Evolutionary conservation across 2,888 invertebrate genomes (phyloP).

Genomic region (Coelogynopora nodosa): DNA sequence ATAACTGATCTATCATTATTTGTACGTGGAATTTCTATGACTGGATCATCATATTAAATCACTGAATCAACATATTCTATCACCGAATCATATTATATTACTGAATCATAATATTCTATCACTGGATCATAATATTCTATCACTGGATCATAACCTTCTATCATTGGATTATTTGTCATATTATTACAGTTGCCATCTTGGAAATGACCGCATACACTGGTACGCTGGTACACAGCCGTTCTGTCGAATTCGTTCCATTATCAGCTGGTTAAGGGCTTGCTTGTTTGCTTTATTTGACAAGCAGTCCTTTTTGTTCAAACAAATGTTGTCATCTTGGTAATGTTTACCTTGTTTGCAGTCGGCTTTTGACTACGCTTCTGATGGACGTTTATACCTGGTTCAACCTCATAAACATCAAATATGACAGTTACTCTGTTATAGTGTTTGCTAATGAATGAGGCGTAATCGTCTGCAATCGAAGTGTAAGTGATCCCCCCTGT

Average conservation of each 20-base stretch:
- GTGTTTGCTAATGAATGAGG: neutral
- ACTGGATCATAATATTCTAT: too few relatives aligned
- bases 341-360: constrained; percentile 8
- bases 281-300: constrained; percentile 32
- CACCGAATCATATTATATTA: too few relatives aligned
- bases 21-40: too few relatives aligned
- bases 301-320: constrained; percentile 34
- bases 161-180: too few relatives aligned
- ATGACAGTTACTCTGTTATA: constrained; percentile 15
- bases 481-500: neutral
- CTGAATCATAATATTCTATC: too few relatives aligned
- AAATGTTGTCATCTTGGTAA: constrained; percentile 37
- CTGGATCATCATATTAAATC: too few relatives aligned
- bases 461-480: constrained; percentile 17
- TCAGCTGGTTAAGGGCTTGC: constrained; percentile 28
- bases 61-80: too few relatives aligned
- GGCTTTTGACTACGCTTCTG: constrained; percentile 30
- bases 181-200: too few relatives aligned
- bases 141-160: too few relatives aligned
- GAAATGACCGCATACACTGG: too few relatives aligned
- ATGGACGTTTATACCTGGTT: constrained; percentile 34
- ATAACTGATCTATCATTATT: too few relatives aligned
- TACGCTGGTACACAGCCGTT: constrained; percentile 37
- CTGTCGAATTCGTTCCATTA: constrained; percentile 34
- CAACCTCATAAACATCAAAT: constrained; percentile 37